phyloP scores from a whole-genome alignment of 2,113 vertebrate genomes.

The Apteryx mantelli region DNA sequence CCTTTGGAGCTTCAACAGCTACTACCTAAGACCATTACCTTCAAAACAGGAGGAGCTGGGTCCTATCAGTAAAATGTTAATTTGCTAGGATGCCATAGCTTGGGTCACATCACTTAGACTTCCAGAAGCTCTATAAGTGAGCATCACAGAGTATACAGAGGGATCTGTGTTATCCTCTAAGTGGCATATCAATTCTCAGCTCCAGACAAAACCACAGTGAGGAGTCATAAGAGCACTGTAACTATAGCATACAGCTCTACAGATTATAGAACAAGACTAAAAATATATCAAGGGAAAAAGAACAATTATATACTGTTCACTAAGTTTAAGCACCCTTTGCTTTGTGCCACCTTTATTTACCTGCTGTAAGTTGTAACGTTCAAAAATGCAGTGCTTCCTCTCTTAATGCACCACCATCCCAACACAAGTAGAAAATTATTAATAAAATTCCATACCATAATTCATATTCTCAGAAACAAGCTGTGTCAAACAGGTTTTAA shows the following conservation, averaged over 20 bases:
- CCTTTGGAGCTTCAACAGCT: background rate
- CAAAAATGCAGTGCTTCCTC: background rate
- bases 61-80: background rate
- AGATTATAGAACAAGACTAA: background rate
- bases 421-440: background rate
- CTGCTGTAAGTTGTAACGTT: background rate
- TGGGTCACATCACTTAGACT: background rate
- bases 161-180: background rate
- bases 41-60: background rate
- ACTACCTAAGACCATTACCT: background rate
- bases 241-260: background rate
- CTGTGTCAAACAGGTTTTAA: background rate
- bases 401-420: background rate
- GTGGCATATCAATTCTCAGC: background rate
- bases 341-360: background rate
- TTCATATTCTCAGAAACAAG: background rate
- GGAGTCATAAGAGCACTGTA: background rate
- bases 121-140: background rate
- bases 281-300: background rate
- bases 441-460: background rate
- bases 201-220: background rate
- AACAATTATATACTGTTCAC: background rate
- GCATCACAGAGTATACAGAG: background rate
- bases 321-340: background rate
- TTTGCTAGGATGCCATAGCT: background rate